Conservation (phyloP, 2,888 invertebrate species). For the Plemyria rubiginata region DNA sequence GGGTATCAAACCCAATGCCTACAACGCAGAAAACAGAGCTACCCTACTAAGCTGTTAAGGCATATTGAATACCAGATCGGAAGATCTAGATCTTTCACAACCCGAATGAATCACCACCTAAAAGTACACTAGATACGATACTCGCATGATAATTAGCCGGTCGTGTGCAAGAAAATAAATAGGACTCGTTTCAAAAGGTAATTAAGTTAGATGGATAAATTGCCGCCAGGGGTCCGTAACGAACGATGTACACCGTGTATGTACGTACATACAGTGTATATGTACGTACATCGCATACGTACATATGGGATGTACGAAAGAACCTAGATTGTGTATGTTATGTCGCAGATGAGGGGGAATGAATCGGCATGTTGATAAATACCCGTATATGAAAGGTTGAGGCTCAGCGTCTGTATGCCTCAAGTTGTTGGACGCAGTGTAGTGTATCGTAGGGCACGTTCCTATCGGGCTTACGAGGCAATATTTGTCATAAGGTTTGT, state of each 20-base stretch:
- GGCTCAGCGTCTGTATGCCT: too few species aligned
- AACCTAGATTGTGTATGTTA: slow-evolving; percentile 19
- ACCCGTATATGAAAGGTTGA: not conserved
- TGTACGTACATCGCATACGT: slow-evolving; percentile 2
- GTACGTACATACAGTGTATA: slow-evolving; percentile 3
- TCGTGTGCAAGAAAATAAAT: slow-evolving; percentile 57
- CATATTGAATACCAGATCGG: too few species aligned
- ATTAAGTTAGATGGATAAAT: slow-evolving; percentile 69
- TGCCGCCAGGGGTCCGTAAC: slow-evolving; percentile 62
- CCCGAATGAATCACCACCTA: slow-evolving; percentile 3
- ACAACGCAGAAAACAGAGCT: too few species aligned
- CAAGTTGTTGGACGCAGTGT: too few species aligned
- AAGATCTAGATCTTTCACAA: too few species aligned
- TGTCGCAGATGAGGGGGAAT: not conserved
- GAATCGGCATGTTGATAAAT: slow-evolving; percentile 3
- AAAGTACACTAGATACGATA: slow-evolving; percentile 12
- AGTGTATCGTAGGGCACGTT: too few species aligned
- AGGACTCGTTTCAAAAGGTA: slow-evolving; percentile 61
- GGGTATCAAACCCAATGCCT: too few species aligned
- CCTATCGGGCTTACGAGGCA: too few species aligned
- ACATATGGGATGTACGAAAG: slow-evolving; percentile 14
- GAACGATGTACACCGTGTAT: slow-evolving; percentile 39
- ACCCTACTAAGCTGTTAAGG: too few species aligned
- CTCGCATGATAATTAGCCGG: slow-evolving; percentile 28
- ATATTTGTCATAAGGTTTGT: too few species aligned